Percentiles rank a stretch among this genome's conserved stretches.
These are phyloP conservation scores for Haliclystus octoradiatus DNA, from an alignment of 30 jellyfish, hydroid and myxozoan genomes.

Conservation along the genomic window DNA sequence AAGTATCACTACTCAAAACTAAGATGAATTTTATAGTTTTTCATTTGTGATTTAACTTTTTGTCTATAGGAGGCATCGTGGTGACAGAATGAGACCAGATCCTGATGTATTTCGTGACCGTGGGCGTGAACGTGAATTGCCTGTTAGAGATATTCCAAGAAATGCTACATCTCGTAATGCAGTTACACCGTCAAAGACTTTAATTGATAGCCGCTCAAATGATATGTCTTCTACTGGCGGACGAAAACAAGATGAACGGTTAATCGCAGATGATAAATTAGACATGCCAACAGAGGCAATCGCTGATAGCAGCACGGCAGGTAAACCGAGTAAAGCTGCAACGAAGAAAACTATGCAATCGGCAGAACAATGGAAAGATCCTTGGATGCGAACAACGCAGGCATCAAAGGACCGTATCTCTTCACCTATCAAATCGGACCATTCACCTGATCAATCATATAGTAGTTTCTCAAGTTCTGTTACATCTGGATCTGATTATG, in stretches of 20 bases:
- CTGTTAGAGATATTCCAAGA: not conserved
- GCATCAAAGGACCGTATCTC: not conserved
- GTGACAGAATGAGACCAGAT: not conserved
- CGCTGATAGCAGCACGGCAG: not conserved
- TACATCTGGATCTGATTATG: not conserved
- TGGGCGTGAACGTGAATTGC: not conserved
- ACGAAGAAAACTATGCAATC: not conserved
- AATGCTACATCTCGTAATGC: not conserved
- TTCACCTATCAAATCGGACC: not conserved
- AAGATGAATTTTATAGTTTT: not conserved
- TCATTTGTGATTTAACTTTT: not conserved
- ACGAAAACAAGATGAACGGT: not conserved
- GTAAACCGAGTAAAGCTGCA: not conserved
- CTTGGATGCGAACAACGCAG: slow-evolving; percentile 82
- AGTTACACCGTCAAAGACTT: not conserved
- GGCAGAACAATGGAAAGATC: slow-evolving; percentile 92
- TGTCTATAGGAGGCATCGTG: not conserved
- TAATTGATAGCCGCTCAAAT: not conserved
- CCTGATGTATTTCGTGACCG: not conserved
- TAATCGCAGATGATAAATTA: not conserved
- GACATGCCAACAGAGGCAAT: not conserved
- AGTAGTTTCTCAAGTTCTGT: not conserved
- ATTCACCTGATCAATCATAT: not conserved
- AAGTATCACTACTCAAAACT: too few species aligned
- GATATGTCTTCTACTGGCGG: not conserved